Conservation (phyloP, 2,113 vertebrate species). For the Rhadina sibilatrix region DNA sequence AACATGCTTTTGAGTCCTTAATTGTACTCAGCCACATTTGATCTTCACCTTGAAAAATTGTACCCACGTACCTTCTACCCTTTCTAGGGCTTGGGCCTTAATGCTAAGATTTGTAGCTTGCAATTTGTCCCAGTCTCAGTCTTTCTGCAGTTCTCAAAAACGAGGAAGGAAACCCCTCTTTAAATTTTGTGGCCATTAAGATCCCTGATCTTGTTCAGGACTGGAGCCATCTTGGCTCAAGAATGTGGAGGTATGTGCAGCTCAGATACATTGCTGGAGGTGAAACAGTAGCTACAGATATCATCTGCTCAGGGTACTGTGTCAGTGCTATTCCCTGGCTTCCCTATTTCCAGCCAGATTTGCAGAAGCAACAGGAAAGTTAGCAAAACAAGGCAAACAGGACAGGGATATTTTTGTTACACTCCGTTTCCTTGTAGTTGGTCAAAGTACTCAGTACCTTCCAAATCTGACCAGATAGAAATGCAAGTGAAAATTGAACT, state of each 20-base stretch:
- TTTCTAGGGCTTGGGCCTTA: neutral
- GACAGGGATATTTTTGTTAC: neutral
- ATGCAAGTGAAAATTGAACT: neutral
- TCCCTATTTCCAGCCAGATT: neutral
- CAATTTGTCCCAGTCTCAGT: neutral
- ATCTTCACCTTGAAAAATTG: neutral
- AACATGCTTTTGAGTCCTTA: neutral
- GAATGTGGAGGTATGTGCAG: neutral
- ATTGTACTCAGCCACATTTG: neutral
- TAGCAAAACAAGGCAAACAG: neutral
- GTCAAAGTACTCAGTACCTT: neutral
- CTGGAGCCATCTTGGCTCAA: neutral
- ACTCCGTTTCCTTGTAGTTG: neutral
- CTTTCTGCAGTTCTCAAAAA: neutral
- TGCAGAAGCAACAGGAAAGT: neutral
- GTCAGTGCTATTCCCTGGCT: neutral
- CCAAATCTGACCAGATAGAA: neutral
- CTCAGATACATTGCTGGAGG: neutral
- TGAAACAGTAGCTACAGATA: neutral
- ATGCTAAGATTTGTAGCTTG: neutral
- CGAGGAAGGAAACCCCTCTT: neutral
- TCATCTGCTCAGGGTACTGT: neutral
- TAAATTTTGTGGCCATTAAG: neutral
- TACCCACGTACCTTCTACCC: fast-evolving
- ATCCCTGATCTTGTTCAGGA: neutral